phyloP scores from a whole-genome alignment of 2,888 invertebrate species.

The Pollenia griseotomentosa region DNA sequence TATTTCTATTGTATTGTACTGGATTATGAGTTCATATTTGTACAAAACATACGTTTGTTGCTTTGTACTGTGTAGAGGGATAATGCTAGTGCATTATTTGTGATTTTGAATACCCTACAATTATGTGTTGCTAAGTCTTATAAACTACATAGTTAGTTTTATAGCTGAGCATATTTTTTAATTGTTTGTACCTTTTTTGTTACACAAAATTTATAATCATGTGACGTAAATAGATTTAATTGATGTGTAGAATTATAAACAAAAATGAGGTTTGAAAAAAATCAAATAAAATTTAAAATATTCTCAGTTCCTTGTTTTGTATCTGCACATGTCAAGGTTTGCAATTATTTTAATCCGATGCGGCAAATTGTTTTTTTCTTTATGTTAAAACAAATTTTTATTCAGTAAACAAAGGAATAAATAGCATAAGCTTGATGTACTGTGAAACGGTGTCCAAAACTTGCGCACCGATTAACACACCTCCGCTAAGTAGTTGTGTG shows the following conservation, averaged over 20 bases:
- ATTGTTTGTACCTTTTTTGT: background rate
- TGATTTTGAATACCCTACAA: conserved; percentile 55
- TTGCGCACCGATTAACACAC: too few relatives aligned
- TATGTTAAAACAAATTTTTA: too few relatives aligned
- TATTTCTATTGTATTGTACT: conserved; percentile 48
- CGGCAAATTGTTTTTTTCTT: too few relatives aligned
- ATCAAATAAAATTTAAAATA: background rate
- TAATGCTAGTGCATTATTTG: conserved; percentile 70
- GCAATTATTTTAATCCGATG: too few relatives aligned
- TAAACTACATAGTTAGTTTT: background rate
- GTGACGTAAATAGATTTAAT: conserved; percentile 17
- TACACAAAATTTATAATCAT: conserved; percentile 11
- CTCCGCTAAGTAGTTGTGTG: too few relatives aligned
- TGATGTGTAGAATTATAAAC: background rate
- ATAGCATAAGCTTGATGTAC: too few relatives aligned
- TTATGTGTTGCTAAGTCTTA: conserved; percentile 7
- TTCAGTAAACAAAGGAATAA: too few relatives aligned
- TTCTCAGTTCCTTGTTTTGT: conserved; percentile 21
- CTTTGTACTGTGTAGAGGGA: conserved; percentile 31
- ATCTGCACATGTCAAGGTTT: background rate
- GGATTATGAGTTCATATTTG: conserved; percentile 42
- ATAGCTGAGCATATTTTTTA: background rate
- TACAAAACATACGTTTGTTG: background rate
- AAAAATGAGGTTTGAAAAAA: background rate
- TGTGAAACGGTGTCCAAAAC: too few relatives aligned